phyloP scores from a whole-genome alignment of 2,888 invertebrate species.

The Dicycla oo region DNA sequence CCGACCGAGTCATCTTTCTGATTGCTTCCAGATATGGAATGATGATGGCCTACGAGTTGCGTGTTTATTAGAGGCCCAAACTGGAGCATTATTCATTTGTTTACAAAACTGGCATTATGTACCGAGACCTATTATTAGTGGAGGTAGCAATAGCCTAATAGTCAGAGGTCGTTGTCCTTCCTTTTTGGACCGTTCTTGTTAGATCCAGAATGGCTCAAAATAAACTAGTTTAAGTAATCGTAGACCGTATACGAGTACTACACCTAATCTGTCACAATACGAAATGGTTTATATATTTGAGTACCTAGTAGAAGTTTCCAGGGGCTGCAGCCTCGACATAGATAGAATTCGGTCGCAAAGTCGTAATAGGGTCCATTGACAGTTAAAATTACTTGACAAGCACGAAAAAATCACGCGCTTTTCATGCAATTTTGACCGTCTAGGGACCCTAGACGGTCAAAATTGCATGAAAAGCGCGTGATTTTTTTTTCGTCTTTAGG shows the following conservation, averaged over 20 bases:
- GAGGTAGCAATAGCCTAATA: conserved; percentile 9
- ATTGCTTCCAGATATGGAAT: conserved; percentile 42
- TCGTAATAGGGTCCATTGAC: no score
- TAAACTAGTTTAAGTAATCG: conserved; percentile 12
- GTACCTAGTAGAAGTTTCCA: no score
- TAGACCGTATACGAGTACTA: neutral
- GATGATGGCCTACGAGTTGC: conserved; percentile 17
- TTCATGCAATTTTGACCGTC: no score
- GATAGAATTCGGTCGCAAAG: no score
- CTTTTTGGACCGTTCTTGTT: neutral
- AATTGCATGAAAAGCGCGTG: no score
- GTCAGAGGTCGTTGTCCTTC: conserved; percentile 11
- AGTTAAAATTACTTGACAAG: no score
- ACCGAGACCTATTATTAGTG: conserved; percentile 37
- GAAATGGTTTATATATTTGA: neutral
- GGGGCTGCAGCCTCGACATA: no score
- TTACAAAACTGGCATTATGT: conserved; percentile 29
- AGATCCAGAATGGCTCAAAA: neutral
- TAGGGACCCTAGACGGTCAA: no score
- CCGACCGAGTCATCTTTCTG: conserved; percentile 35
- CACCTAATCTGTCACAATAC: neutral
- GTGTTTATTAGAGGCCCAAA: conserved; percentile 31
- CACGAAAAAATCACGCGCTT: no score
- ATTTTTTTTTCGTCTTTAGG: no score
- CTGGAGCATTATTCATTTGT: conserved; percentile 43